These are phyloP conservation scores for Pavo muticus DNA, from an alignment of 2,113 vertebrate species.

Conservation along the genomic window DNA sequence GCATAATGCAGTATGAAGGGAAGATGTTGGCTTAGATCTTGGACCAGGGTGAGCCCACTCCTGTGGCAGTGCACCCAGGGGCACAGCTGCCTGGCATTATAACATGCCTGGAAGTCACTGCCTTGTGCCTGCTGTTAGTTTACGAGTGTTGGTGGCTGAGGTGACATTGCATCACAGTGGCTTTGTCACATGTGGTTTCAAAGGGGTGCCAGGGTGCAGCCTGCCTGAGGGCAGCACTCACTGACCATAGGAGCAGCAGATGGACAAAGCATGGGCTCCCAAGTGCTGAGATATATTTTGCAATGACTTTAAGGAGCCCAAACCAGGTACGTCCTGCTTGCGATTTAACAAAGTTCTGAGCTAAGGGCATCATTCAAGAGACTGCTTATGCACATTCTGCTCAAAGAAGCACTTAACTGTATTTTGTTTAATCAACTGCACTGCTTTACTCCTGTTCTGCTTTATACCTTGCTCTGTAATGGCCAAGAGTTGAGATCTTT, in stretches of 20 bases:
- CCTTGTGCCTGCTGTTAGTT: rapidly evolving
- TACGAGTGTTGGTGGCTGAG: rapidly evolving
- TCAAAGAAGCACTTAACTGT: background rate
- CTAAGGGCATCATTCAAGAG: background rate
- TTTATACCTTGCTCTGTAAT: background rate
- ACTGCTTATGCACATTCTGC: background rate
- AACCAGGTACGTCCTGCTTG: background rate
- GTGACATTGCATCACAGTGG: rapidly evolving
- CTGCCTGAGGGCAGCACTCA: rapidly evolving
- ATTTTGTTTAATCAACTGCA: background rate
- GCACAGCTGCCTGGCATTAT: rapidly evolving
- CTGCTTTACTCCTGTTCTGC: background rate
- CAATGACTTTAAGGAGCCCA: background rate
- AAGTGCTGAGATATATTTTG: background rate
- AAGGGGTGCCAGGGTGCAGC: background rate
- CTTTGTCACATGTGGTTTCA: background rate
- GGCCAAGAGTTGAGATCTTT: background rate
- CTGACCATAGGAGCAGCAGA: background rate
- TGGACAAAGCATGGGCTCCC: background rate
- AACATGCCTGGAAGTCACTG: background rate
- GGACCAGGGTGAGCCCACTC: rapidly evolving
- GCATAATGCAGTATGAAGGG: background rate
- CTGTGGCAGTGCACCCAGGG: background rate
- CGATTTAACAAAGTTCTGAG: background rate
- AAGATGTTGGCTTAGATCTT: background rate